Evolutionary conservation across 2,113 vertebrate genomes (phyloP).

Genomic region (Puma concolor): DNA sequence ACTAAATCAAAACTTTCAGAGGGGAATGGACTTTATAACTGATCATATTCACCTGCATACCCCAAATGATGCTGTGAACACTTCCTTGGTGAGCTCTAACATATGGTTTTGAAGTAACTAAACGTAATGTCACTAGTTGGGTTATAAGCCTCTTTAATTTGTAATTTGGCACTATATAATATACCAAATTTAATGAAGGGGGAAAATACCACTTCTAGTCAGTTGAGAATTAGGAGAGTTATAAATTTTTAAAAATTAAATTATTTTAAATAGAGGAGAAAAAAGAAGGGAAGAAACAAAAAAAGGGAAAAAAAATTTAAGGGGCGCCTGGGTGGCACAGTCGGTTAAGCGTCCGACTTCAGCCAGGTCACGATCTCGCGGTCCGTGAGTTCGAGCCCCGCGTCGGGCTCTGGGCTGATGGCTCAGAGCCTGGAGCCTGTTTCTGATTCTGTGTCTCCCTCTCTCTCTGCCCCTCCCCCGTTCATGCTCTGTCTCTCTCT

Average conservation of each 20-base stretch:
- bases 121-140: constrained; percentile 34
- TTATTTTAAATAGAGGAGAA: not conserved
- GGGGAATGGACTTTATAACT: constrained; percentile 53
- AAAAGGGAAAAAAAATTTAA: not conserved
- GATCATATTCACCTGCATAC: constrained; percentile 7
- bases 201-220: not conserved
- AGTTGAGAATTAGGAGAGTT: not conserved
- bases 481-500: no score
- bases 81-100: constrained; percentile 13
- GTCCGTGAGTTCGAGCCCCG: no score
- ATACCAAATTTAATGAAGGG: not conserved
- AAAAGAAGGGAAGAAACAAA: not conserved
- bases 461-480: no score
- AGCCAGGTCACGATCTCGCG: no score
- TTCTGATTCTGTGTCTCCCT: no score
- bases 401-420: no score
- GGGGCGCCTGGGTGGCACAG: no score
- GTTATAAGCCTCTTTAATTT: constrained; percentile 11
- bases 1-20: constrained; percentile 16
- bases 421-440: no score
- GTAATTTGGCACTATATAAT: not conserved
- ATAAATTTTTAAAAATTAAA: not conserved
- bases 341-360: no score
- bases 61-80: constrained; percentile 19
- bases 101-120: constrained; percentile 38